Percentiles rank a stretch among this genome's conserved stretches.
phyloP scores from a whole-genome alignment of 2,797 vertebrate species.

The Pelodytes ibericus region DNA sequence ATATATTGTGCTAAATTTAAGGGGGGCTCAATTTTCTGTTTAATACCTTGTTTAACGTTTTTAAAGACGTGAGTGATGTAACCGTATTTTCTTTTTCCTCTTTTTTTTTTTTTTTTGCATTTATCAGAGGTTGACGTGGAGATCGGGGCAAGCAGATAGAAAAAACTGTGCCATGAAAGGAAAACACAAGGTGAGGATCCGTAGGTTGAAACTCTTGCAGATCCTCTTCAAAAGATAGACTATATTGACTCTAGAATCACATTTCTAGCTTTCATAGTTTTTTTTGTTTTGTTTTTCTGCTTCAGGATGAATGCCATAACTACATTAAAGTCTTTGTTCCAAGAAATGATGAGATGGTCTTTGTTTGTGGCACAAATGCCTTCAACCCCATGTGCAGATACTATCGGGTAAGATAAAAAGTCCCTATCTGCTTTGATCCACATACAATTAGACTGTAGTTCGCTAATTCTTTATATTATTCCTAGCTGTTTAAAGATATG shows the following conservation, averaged over 20 bases:
- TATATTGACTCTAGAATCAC: constrained; percentile 6
- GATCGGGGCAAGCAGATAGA: constrained; percentile 90
- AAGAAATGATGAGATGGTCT: constrained; percentile 95
- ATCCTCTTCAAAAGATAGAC: constrained; percentile 30
- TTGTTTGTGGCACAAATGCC: constrained; percentile 97
- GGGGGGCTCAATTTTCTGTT: too few relatives aligned
- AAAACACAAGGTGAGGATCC: constrained; percentile 88
- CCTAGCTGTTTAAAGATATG: too few relatives aligned
- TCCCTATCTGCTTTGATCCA: background rate
- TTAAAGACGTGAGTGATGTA: background rate
- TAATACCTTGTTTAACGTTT: background rate
- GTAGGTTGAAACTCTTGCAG: constrained; percentile 16
- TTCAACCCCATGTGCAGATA: constrained; percentile 99
- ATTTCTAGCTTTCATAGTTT: constrained; percentile 20
- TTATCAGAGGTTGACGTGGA: constrained; percentile 93
- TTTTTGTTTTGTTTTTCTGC: constrained; percentile 27
- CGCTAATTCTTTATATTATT: too few relatives aligned
- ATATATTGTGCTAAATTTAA: too few relatives aligned
- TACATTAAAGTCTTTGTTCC: constrained; percentile 99
- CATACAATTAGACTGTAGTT: too few relatives aligned
- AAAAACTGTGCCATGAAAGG: constrained; percentile 97
- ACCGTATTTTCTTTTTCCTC: constrained; percentile 37
- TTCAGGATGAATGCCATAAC: constrained; percentile 97
- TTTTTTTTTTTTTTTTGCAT: constrained; percentile 58
- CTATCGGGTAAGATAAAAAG: constrained; percentile 84